These are phyloP conservation scores for Scotopteryx bipunctaria DNA, from an alignment of 2,888 invertebrate genomes.

Conservation along the genomic window DNA sequence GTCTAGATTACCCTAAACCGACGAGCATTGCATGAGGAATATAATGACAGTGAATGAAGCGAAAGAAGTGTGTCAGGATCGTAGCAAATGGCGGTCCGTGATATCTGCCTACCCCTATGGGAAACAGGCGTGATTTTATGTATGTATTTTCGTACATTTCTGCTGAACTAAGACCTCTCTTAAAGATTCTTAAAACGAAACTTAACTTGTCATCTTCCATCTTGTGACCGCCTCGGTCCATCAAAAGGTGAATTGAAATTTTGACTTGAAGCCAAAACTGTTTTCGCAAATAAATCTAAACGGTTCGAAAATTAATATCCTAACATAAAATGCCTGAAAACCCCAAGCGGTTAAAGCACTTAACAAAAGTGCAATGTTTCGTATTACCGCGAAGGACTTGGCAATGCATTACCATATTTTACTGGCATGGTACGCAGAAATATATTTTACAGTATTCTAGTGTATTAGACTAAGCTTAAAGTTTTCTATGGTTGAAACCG, in stretches of 20 bases:
- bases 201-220: too few relatives aligned
- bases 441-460: constrained; percentile 13
- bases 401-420: constrained; percentile 31
- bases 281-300: neutral
- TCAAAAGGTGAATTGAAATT: neutral
- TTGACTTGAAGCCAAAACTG: neutral
- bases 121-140: too few relatives aligned
- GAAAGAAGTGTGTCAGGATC: too few relatives aligned
- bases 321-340: constrained; percentile 8
- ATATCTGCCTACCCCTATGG: too few relatives aligned
- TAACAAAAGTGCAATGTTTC: constrained; percentile 29
- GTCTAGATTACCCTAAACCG: too few relatives aligned
- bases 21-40: too few relatives aligned
- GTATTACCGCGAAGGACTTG: constrained; percentile 29
- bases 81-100: too few relatives aligned
- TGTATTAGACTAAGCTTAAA: neutral
- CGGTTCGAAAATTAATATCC: neutral
- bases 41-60: too few relatives aligned
- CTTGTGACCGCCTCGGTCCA: too few relatives aligned
- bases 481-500: neutral
- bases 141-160: too few relatives aligned
- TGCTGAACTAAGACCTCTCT: too few relatives aligned
- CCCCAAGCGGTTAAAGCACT: constrained; percentile 26
- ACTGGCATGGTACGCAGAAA: constrained; percentile 18
- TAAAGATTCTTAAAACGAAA: too few relatives aligned